Evolutionary conservation across 2,113 vertebrate species (phyloP).

Genomic region (Engystomops pustulosus): DNA sequence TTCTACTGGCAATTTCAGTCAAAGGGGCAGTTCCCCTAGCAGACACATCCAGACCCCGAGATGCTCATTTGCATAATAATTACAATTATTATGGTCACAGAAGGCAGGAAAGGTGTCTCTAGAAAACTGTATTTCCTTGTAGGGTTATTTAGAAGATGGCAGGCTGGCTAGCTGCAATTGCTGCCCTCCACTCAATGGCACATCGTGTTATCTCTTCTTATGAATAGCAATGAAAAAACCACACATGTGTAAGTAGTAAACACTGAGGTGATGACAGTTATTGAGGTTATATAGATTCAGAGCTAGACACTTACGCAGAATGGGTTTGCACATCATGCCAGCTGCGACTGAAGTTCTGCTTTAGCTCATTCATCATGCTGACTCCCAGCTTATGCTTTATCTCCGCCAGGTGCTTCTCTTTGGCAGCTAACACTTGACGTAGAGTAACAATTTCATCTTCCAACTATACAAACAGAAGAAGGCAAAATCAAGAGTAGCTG

Average conservation of each 20-base stretch:
- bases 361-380: constrained; percentile 86
- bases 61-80: no score
- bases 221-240: background rate
- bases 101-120: no score
- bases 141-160: no score
- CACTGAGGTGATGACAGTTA: background rate
- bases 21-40: no score
- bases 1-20: no score
- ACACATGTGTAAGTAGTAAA: background rate
- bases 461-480: constrained; percentile 71
- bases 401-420: constrained; percentile 91
- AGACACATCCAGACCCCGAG: no score
- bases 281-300: background rate
- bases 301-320: constrained; percentile 83
- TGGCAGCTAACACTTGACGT: constrained; percentile 90
- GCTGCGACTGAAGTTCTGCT: constrained; percentile 89
- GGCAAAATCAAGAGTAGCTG: background rate
- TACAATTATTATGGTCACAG: no score
- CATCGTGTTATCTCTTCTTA: no score
- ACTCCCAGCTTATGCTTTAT: constrained; percentile 92
- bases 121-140: no score
- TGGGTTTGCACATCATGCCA: constrained; percentile 95
- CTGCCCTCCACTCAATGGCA: no score
- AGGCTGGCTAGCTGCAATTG: no score
- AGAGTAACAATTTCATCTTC: constrained; percentile 95